These are phyloP conservation scores for Lysandra bellargus DNA, from an alignment of 2,888 invertebrate species.

Conservation along the genomic window DNA sequence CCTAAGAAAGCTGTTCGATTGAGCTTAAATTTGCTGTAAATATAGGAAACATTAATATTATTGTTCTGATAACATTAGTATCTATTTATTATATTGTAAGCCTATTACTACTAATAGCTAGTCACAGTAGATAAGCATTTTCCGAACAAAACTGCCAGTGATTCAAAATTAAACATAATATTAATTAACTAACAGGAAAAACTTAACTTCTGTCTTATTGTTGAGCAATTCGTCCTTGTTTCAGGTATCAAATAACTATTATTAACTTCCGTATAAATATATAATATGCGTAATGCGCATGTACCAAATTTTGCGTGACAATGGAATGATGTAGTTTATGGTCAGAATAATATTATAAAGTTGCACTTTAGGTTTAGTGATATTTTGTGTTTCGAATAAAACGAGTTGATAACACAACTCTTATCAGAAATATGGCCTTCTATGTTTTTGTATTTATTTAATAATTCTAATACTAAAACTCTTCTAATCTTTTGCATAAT, in stretches of 20 bases:
- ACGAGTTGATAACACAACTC: neutral
- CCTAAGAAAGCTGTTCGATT: too few relatives aligned
- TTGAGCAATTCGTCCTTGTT: constrained; percentile 7
- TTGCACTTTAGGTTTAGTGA: neutral
- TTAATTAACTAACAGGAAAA: constrained; percentile 16
- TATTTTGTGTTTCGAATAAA: neutral
- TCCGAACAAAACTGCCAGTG: neutral
- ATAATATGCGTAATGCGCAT: neutral
- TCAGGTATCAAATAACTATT: constrained; percentile 13
- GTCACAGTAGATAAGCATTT: neutral
- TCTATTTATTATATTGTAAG: neutral
- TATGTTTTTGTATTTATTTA: neutral
- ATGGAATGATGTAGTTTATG: neutral
- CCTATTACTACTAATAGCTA: neutral
- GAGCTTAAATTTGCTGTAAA: too few relatives aligned
- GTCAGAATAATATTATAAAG: neutral
- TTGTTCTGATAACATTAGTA: too few relatives aligned
- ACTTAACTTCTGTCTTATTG: constrained; percentile 7
- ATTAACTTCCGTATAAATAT: constrained; percentile 16
- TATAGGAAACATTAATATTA: too few relatives aligned
- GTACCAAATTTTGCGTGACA: neutral
- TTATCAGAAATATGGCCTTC: constrained; percentile 8
- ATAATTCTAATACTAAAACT: neutral
- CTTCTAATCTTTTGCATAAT: neutral
- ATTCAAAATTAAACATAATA: neutral